Evolutionary conservation across 2,113 vertebrate genomes (phyloP).

Genomic region (Heptranchias perlo): DNA sequence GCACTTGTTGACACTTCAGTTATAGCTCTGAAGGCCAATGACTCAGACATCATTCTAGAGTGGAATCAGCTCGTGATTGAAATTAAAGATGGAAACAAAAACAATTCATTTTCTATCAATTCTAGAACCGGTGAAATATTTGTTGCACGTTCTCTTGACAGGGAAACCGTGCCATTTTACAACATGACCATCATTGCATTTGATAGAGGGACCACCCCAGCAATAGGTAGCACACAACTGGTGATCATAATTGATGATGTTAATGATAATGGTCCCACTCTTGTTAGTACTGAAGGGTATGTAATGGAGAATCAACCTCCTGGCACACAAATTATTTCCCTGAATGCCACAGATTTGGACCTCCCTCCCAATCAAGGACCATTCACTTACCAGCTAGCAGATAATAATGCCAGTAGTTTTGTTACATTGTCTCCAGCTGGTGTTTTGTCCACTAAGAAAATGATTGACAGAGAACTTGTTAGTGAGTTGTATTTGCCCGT

Average conservation of each 20-base stretch:
- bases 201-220: conserved; percentile 56
- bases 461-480: conserved; percentile 54
- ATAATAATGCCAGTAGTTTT: conserved; percentile 41
- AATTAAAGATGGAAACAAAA: conserved; percentile 55
- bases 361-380: conserved; percentile 59
- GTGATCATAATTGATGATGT: conserved; percentile 53
- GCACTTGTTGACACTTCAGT: conserved; percentile 48
- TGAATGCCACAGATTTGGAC: conserved; percentile 58
- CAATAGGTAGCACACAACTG: conserved; percentile 55
- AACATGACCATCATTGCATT: conserved; percentile 58
- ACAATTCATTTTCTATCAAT: conserved; percentile 55
- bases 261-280: conserved; percentile 59
- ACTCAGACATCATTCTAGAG: conserved; percentile 53
- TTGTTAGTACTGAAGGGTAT: conserved; percentile 47
- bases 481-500: conserved; percentile 48
- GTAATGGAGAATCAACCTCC: conserved; percentile 61
- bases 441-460: conserved; percentile 52
- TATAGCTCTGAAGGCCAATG: conserved; percentile 52
- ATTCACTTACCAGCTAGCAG: conserved; percentile 58
- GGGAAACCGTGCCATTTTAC: conserved; percentile 58
- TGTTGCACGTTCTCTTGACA: conserved; percentile 54
- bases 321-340: conserved; percentile 53
- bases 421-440: conserved; percentile 59
- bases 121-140: conserved; percentile 53
- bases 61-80: conserved; percentile 56